Base-by-base conservation (phyloP, 2,888 invertebrate genomes). In the Beris chalybata region DNA sequence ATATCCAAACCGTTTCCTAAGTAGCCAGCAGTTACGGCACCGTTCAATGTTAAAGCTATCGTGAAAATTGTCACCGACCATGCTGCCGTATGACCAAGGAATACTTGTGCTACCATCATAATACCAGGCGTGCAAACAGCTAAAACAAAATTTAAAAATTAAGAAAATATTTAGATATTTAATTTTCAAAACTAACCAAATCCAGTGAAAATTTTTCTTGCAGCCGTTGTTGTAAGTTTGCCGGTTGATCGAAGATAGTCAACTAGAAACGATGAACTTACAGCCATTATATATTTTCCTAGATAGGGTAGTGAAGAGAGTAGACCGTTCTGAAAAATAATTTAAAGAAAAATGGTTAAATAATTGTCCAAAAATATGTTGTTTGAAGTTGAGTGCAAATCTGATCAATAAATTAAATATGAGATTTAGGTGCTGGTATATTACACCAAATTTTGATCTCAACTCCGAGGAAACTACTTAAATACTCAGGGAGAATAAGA, bases 1-100 rank as follows among this genome's bases (percentile, higher is more conserved):
- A 94, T 92, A 74, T 94, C 93, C 30, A 94, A 82, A 11, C 91
- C 92, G 75, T 93, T 93, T 70, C 92, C 90, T 32, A 93, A 84
- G 78, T 93, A 93, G 0, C 93, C 93, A 9, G 91, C 92, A 0
- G 92, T 92, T 13, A 93, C 92, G 0, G 89, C 92, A 22, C 94
- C 94, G 79, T 93, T 93, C 74, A 92, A 86, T 71, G 92, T 92
- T 30, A 93, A 81, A 0, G 92, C 90, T 47, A 86, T 77, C 0
- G 92, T 92, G 79, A 94, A 92, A 72, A 93, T 89, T 0, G 86
- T 82, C 45, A 93, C 89, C 1, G 92, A 90, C 78, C 88, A 85
- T n/a, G 83, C 78, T 13, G 87, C 85, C 77, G 89, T 85, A 72
- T 87, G 84, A 0, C 92, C 92, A 72, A 87, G 83, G 75, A 87